Percentiles rank a stretch among this genome's conserved stretches.
These are phyloP conservation scores for Sarcoramphus papa DNA, from an alignment of 2,797 vertebrate species.

Conservation along the genomic window DNA sequence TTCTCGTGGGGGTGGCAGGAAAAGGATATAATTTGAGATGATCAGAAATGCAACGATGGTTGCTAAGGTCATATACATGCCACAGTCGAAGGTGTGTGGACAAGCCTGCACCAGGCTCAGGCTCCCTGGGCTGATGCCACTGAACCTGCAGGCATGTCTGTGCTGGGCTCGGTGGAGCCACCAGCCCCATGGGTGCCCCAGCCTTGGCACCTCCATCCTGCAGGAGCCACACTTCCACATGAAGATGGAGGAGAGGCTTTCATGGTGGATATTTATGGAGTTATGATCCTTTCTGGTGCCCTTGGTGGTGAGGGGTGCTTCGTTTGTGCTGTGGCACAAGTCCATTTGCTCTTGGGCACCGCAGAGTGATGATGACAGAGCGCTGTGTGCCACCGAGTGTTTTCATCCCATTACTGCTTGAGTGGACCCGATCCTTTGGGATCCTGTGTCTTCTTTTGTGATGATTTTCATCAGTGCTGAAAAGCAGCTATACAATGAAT, in stretches of 20 bases:
- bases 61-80: background rate
- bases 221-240: background rate
- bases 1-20: background rate
- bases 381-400: background rate
- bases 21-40: background rate
- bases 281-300: background rate
- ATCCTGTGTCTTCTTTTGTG: background rate
- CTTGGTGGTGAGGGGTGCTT: background rate
- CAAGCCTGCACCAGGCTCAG: background rate
- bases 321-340: background rate
- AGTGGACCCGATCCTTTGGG: background rate
- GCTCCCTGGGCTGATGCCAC: background rate
- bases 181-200: background rate
- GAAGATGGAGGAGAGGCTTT: background rate
- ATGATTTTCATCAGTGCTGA: background rate
- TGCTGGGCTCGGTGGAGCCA: background rate
- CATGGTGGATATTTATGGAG: background rate
- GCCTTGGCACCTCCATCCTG: background rate
- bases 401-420: background rate
- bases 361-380: accelerated
- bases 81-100: background rate
- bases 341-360: background rate
- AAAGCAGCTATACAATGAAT: background rate
- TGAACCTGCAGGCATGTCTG: background rate
- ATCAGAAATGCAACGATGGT: background rate